Base-by-base conservation (phyloP, 92 coral and sea anemone species). In the Scolanthus callimorphus region DNA sequence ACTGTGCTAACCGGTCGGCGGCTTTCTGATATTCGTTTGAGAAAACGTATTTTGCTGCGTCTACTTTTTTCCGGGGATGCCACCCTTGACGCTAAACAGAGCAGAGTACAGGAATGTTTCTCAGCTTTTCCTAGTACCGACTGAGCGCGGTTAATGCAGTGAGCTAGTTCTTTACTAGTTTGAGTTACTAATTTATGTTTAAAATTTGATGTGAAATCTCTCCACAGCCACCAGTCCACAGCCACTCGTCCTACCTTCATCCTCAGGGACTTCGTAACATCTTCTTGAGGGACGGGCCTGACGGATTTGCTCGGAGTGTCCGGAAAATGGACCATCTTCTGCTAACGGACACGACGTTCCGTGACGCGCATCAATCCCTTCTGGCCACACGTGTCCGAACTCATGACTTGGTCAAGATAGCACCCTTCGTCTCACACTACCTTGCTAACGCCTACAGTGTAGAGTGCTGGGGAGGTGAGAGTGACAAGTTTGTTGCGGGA, bases 361-460 rank as follows among this genome's bases (percentile, higher is more conserved):
- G 99, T 15, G 99, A 94, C 48, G 99, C 99, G 0, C 99, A 94
- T 51, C 99, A 94, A 74, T 94, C 99, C 1, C 88, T 94, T 11
- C 96, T 94, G 20, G 99, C 99, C 20, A 94, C 99, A n/a, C 84
- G 99, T 15, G 99, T 94, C 29, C 74, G 99, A 4, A 94, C 99
- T 11, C 76, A 86, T 39, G 99, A 94, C 65, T 72, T 94, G 78
- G 63, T 73, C 22, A 94, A 94, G 78, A 86, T 94, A 11, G 87
- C 99, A 3, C 99, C 99, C 1, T 94, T 94, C 70, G 90, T 78
- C 44, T 94, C 99, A 38, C 88, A 90, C 44, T 73, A 84, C 52
- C 70, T 94, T 38, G 88, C 99, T 2, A 94, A 84, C 68, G 85
- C 96, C 25, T 94, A 67, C 88, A 94, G 99, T 55, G 62, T 89